These are phyloP conservation scores for Theonella swinhoei DNA, from an alignment of 37 sponge, comb jelly and placozoan genomes.

Conservation along the genomic window DNA sequence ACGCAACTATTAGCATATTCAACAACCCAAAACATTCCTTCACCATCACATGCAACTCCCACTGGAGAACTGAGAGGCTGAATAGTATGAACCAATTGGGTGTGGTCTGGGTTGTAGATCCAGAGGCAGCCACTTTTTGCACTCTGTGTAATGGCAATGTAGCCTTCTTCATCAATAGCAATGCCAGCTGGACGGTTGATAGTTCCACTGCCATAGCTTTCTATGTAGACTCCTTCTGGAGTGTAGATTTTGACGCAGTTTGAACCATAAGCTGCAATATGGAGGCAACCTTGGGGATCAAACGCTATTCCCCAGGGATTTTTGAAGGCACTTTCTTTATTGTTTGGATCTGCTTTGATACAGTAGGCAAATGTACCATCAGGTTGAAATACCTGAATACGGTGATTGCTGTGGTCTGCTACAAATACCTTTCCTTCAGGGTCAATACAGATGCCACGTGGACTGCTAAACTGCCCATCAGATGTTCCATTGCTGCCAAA, in stretches of 20 bases:
- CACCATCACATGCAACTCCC: not conserved
- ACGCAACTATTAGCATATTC: not conserved
- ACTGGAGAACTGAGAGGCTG: not conserved
- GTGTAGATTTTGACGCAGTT: constrained; percentile 32
- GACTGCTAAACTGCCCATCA: constrained; percentile 33
- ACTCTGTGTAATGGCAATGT: constrained; percentile 16
- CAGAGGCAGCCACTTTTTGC: not conserved
- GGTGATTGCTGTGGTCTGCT: constrained; percentile 36
- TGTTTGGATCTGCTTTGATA: constrained; percentile 26
- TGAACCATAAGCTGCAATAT: constrained; percentile 24
- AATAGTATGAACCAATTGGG: not conserved
- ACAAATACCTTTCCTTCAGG: constrained; percentile 24
- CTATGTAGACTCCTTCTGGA: constrained; percentile 24
- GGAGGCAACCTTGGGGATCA: constrained; percentile 37
- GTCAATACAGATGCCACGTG: constrained; percentile 41
- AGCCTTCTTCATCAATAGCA: constrained; percentile 51
- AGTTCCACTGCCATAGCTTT: constrained; percentile 29
- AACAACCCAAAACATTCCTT: not conserved
- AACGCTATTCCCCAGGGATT: constrained; percentile 56
- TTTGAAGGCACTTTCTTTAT: not conserved
- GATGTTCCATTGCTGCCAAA: constrained; percentile 42
- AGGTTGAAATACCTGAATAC: constrained; percentile 44
- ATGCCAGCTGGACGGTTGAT: constrained; percentile 38
- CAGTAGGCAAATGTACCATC: constrained; percentile 31
- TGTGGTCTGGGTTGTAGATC: not conserved